phyloP scores from a whole-genome alignment of 2,797 vertebrate genomes.

The Synaphobranchus kaupii region DNA sequence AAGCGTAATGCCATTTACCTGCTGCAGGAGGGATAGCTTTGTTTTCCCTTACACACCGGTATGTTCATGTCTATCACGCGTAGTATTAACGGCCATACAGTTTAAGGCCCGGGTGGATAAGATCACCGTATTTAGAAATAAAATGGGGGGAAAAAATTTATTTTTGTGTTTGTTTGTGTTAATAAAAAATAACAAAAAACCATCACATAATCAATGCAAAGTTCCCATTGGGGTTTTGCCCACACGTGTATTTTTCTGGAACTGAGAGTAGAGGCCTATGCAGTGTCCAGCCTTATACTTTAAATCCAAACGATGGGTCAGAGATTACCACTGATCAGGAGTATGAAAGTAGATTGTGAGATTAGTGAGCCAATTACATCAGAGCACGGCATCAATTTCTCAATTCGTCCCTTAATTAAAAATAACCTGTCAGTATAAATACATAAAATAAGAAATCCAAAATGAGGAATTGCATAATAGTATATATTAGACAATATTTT shows the following conservation, averaged over 20 bases:
- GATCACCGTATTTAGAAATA: not conserved
- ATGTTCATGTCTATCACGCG: not conserved
- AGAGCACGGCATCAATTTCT: not conserved
- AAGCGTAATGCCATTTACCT: not conserved
- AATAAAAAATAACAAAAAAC: not conserved
- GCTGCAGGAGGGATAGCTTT: not conserved
- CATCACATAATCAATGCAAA: not conserved
- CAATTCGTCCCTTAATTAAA: not conserved
- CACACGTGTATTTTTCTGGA: not conserved
- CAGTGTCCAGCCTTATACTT: not conserved
- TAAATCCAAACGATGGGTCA: not conserved
- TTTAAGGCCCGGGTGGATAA: not conserved
- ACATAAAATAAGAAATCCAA: not conserved
- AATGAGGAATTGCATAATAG: not conserved
- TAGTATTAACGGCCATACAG: not conserved
- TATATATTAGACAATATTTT: not conserved
- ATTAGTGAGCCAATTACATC: constrained; percentile 21
- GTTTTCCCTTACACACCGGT: not conserved
- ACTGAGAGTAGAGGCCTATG: not conserved
- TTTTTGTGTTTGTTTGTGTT: not conserved
- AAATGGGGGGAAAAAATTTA: not conserved
- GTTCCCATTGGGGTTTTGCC: not conserved
- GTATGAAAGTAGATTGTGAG: constrained; percentile 13
- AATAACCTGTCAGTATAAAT: not conserved
- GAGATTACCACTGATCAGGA: not conserved